phyloP scores from a whole-genome alignment of 2,797 vertebrate genomes.

The Rhinichthys osculus region DNA sequence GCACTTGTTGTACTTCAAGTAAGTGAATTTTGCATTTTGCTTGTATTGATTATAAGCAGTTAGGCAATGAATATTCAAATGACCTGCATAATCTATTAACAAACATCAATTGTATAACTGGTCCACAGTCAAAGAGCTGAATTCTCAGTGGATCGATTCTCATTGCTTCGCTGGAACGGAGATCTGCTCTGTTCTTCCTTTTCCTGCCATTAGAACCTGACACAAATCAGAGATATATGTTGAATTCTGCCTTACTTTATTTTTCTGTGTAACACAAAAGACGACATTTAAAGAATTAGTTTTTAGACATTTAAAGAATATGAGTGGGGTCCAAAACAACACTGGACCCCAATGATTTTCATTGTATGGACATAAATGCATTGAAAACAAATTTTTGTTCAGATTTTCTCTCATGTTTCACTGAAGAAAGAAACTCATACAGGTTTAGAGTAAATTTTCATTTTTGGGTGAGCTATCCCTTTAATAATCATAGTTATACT shows the following conservation, averaged over 20 bases:
- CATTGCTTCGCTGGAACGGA: neutral
- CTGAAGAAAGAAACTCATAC: neutral
- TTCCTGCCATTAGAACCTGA: slow-evolving; percentile 35
- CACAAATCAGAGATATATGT: neutral
- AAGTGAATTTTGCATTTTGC: slow-evolving; percentile 24
- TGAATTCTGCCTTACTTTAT: neutral
- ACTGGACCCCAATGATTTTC: neutral
- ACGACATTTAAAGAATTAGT: neutral
- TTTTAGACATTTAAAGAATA: neutral
- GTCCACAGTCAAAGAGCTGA: neutral
- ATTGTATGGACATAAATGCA: too few species aligned
- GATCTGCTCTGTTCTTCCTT: slow-evolving; percentile 7
- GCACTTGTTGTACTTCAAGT: slow-evolving; percentile 25
- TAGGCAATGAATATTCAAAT: slow-evolving; percentile 27
- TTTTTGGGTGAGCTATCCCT: neutral
- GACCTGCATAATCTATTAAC: slow-evolving; percentile 3
- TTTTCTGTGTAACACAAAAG: neutral
- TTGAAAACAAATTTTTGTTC: too few species aligned
- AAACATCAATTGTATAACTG: slow-evolving; percentile 9
- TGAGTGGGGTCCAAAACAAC: neutral
- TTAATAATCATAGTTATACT: slow-evolving; percentile 30
- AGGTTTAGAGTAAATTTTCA: neutral
- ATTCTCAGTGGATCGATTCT: neutral
- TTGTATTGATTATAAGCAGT: slow-evolving; percentile 20
- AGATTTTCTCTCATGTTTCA: neutral